Evolutionary conservation across 2,797 vertebrate genomes (phyloP), one percentile per base, ranked within the genome.

Genomic region (Crocidura indochinensis): DNA sequence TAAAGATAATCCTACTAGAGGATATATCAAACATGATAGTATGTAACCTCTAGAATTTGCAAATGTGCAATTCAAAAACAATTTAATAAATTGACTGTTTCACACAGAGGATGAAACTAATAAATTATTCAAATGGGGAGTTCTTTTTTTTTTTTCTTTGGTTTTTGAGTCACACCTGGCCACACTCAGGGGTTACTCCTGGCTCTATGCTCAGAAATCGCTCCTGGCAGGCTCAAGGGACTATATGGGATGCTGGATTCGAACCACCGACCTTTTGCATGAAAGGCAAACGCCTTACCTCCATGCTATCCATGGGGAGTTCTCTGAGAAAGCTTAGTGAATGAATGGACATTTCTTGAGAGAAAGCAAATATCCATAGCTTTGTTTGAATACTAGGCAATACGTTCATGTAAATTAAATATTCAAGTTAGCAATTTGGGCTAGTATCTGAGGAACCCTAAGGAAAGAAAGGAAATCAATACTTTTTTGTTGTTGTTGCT

Each of bases 341-440:
- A 86, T 95, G 82, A 92, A 86, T 77, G 29, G 73, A 75, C 90
- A 95, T 91, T 96, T 92, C 88, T 90, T 51, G 64, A 94, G 82
- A 95, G 87, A 96, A 92, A 84, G 20, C 31, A 87, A 67, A 46
- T 67, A 96, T 94, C 26, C 77, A 88, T 0, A 91, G 93, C 88
- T 89, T 94, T 73, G n/a, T 88, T 38, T 97, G 94, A 97, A 96
- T 94, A 81, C 81, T 92, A 95, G 44, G 82, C 86, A 91, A 96
- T n/a, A n/a, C 96, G 83, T 94, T 95, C 93, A 94, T 86, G 88
- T 90, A 96, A 97, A 96, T 96, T 95, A 97, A 97, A 95, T 96
- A 96, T 96, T 96, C 91, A 96, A 92, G 84, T 12, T 87, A 94
- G 81, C 88, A 95, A 94, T 96, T 84, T 91, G 89, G 73, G 91